A percentile compares a stretch with the other conserved stretches of the same genome.
phyloP scores from a whole-genome alignment of 2,888 invertebrate genomes.

The Syrista parreyssii region DNA sequence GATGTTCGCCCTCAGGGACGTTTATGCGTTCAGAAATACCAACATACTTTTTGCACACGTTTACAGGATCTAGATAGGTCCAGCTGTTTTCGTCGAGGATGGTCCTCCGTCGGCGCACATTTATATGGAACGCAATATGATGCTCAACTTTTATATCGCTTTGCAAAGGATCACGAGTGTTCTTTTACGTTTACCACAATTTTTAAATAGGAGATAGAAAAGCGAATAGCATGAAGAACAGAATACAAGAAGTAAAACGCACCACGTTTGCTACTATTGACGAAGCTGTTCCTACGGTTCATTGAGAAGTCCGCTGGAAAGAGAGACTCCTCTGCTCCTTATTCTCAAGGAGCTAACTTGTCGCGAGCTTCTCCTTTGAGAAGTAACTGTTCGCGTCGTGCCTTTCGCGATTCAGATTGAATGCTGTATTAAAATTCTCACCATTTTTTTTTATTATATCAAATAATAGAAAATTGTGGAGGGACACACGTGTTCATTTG shows the following conservation, averaged over 20 bases:
- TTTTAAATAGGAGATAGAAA: no score
- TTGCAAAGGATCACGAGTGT: constrained; percentile 38
- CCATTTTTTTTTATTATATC: constrained; percentile 9
- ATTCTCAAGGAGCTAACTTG: no score
- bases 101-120: constrained; percentile 44
- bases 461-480: constrained; percentile 3
- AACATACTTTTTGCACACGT: constrained; percentile 24
- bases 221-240: not conserved
- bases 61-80: constrained; percentile 10
- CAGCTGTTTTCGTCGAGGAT: no score
- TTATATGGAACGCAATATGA: constrained; percentile 52
- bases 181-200: no score
- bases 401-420: not conserved
- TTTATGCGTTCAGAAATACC: constrained; percentile 4
- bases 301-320: no score
- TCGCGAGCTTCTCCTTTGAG: no score
- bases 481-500: not conserved
- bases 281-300: no score
- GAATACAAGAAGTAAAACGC: not conserved
- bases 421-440: constrained; percentile 1
- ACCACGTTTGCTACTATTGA: not conserved
- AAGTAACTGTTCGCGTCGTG: no score
- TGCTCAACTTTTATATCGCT: constrained; percentile 63
- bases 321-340: no score
- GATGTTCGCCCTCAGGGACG: not conserved